A percentile compares a stretch with the other conserved stretches of the same genome.
Evolutionary conservation across 2,113 vertebrate species (phyloP).

Genomic region (Antechinus flavipes): DNA sequence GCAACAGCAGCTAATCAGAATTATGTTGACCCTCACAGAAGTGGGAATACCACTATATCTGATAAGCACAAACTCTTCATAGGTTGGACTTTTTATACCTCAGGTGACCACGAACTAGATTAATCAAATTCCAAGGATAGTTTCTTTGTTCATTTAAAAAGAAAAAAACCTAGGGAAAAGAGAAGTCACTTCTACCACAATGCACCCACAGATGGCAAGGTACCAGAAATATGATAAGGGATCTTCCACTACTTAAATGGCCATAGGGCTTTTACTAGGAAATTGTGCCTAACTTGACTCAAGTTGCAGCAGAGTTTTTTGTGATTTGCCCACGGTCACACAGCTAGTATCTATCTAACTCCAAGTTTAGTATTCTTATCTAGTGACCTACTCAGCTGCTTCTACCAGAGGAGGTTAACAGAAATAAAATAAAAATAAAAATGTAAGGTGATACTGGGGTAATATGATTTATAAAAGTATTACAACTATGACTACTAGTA

Average conservation of each 20-base stretch:
- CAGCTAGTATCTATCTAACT: neutral
- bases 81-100: neutral
- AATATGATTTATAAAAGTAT: neutral
- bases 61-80: neutral
- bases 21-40: neutral
- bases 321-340: neutral
- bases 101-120: neutral
- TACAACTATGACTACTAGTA: constrained; percentile 34
- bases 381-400: neutral
- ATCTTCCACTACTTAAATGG: neutral
- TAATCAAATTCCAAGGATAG: neutral
- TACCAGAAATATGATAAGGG: neutral
- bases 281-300: neutral
- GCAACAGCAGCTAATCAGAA: neutral
- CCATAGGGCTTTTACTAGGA: neutral
- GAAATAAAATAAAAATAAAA: constrained; percentile 37
- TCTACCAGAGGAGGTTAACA: neutral
- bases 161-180: neutral
- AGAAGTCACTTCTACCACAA: neutral
- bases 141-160: neutral
- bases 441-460: neutral
- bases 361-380: neutral
- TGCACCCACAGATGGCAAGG: neutral
- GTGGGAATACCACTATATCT: neutral
- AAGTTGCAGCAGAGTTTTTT: neutral